Conservation (phyloP, 2,797 vertebrate species). For the Trematomus bernacchii region DNA sequence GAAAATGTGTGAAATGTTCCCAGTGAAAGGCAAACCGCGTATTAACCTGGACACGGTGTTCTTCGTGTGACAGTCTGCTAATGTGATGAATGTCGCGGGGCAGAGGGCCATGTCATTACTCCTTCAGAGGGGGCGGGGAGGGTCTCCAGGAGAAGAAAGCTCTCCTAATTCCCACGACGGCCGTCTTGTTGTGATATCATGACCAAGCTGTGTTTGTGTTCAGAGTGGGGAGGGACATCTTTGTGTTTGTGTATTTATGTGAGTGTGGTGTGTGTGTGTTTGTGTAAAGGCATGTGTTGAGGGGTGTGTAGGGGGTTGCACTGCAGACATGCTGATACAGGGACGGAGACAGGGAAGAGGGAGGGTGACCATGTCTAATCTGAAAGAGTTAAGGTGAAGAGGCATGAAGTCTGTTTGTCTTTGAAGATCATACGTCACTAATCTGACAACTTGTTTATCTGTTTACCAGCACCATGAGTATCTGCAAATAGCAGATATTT, state of each 20-base stretch:
- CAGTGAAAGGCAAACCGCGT: slow-evolving; percentile 72
- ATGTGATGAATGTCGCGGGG: slow-evolving; percentile 75
- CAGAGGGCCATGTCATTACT: slow-evolving; percentile 70
- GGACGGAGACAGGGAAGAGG: slow-evolving; percentile 29
- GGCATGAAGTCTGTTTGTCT: slow-evolving; percentile 38
- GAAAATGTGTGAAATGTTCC: slow-evolving; percentile 70
- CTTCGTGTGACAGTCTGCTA: slow-evolving; percentile 74
- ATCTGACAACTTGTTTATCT: slow-evolving; percentile 26
- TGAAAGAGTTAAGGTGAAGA: slow-evolving; percentile 42
- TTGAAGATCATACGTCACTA: slow-evolving; percentile 49
- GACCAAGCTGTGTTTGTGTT: slow-evolving; percentile 76
- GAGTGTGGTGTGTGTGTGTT: slow-evolving; percentile 28
- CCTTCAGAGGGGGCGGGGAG: slow-evolving; percentile 45
- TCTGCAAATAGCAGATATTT: slow-evolving; percentile 2
- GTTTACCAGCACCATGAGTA: slow-evolving; percentile 8
- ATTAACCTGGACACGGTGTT: slow-evolving; percentile 68
- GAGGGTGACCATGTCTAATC: slow-evolving; percentile 54
- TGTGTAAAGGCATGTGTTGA: slow-evolving; percentile 33
- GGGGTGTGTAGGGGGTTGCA: slow-evolving; percentile 37
- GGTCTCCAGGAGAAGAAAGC: slow-evolving; percentile 50
- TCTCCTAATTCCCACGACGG: slow-evolving; percentile 62
- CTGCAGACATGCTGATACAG: slow-evolving; percentile 48
- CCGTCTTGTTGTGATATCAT: slow-evolving; percentile 68
- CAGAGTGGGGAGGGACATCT: slow-evolving; percentile 48
- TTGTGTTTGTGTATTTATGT: slow-evolving; percentile 57